Conservation (phyloP, 2,888 invertebrate species). For the Hoplodrina blanda region DNA sequence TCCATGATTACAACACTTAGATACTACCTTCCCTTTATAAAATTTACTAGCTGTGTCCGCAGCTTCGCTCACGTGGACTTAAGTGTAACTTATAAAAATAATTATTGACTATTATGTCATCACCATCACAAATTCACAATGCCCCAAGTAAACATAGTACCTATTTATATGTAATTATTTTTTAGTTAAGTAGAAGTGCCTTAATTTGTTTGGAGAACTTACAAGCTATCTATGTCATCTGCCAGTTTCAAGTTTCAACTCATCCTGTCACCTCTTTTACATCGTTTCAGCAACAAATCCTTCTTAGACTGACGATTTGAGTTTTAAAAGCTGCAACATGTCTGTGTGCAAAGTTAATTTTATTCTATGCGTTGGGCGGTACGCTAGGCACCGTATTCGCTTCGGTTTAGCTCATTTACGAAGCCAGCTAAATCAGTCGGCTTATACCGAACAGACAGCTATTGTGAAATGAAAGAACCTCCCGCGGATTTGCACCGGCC, state of each 20-base stretch:
- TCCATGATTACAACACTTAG: no score
- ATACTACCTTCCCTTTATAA: no score
- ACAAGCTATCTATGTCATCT: no score
- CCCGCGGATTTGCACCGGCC: constrained; percentile 76
- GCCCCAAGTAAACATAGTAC: no score
- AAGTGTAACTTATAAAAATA: no score
- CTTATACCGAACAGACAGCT: constrained; percentile 72
- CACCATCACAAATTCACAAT: no score
- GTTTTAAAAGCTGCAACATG: constrained; percentile 30
- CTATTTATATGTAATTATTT: no score
- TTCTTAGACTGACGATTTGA: not conserved
- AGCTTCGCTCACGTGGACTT: no score
- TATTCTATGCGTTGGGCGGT: constrained; percentile 77
- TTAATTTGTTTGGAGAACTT: no score
- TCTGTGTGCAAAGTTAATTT: constrained; percentile 55
- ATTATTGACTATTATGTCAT: no score
- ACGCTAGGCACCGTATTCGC: constrained; percentile 76
- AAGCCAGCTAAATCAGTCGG: constrained; percentile 78
- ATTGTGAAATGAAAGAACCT: constrained; percentile 81
- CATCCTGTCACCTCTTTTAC: not conserved
- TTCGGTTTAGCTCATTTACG: constrained; percentile 81
- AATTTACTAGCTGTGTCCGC: no score
- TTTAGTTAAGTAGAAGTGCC: no score
- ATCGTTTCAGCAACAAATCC: not conserved
- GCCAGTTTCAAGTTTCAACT: not conserved